Conservation (phyloP, 35 echinoderm and acorn worm genomes). For the Heliocidaris erythrogramma region DNA sequence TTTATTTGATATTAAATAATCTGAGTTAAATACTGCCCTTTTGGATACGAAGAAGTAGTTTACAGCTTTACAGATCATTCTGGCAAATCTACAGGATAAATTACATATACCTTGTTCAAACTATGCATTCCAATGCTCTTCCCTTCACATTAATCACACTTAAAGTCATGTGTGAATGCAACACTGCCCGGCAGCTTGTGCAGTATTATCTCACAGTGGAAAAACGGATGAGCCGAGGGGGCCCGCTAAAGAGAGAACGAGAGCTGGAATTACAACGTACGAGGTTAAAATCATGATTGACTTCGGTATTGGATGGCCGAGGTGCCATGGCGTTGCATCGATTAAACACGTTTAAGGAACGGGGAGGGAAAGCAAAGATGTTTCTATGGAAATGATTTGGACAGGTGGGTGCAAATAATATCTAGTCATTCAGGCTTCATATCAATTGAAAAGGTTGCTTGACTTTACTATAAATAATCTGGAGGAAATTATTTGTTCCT, state of each 20-base stretch:
- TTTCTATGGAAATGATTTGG: neutral
- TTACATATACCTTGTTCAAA: neutral
- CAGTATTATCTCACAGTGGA: neutral
- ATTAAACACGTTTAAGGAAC: neutral
- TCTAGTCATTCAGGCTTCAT: too few relatives aligned
- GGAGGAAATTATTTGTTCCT: too few relatives aligned
- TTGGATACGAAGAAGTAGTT: too few relatives aligned
- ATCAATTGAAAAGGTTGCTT: too few relatives aligned
- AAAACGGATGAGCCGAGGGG: neutral
- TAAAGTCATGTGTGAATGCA: neutral
- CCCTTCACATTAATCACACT: neutral
- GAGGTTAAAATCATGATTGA: neutral
- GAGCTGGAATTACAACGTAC: neutral
- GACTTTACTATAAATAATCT: too few relatives aligned
- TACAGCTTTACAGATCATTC: neutral
- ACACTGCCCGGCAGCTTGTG: neutral
- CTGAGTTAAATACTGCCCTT: too few relatives aligned
- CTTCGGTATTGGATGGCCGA: neutral
- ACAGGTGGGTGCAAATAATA: neutral
- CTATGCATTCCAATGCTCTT: neutral
- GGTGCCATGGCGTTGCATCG: neutral
- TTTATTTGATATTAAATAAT: too few relatives aligned
- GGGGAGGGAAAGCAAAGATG: neutral
- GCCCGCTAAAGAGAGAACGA: neutral
- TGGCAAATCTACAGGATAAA: neutral